phyloP scores from a whole-genome alignment of 1,140 invertebrate genomes.

The Meloidogyne exigua region DNA sequence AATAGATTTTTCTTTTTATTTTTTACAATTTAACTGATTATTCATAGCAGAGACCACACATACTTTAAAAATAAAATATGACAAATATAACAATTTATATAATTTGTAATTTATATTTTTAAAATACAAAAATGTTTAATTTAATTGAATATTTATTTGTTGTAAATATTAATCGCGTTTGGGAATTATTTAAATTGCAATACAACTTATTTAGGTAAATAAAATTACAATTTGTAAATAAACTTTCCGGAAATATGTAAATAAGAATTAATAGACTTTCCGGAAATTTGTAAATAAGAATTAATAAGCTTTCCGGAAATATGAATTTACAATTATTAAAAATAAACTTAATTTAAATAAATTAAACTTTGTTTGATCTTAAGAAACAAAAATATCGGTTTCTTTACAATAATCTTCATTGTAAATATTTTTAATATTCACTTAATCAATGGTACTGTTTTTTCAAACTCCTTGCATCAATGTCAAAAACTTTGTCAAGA shows the following conservation, averaged over 20 bases:
- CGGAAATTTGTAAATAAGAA: no score
- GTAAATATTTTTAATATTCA: neutral
- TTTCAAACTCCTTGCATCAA: constrained; percentile 37
- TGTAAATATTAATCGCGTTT: neutral
- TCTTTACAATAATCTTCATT: neutral
- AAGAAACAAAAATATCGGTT: neutral
- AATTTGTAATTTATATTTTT: neutral
- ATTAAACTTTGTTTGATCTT: neutral
- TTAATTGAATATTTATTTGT: neutral
- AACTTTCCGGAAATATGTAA: no score
- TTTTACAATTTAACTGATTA: neutral
- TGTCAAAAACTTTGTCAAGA: constrained; percentile 47
- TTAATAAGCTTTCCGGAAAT: no score
- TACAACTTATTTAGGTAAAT: neutral
- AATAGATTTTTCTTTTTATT: neutral
- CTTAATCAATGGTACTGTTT: constrained; percentile 9
- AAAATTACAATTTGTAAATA: neutral
- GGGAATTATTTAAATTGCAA: neutral
- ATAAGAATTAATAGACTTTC: no score
- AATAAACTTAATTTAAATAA: neutral
- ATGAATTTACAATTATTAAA: no score
- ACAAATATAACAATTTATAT: neutral
- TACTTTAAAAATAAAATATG: neutral
- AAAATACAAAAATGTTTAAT: neutral
- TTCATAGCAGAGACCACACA: neutral